phyloP scores from a whole-genome alignment of 2,888 invertebrate species.

The Drosophila antonietae region DNA sequence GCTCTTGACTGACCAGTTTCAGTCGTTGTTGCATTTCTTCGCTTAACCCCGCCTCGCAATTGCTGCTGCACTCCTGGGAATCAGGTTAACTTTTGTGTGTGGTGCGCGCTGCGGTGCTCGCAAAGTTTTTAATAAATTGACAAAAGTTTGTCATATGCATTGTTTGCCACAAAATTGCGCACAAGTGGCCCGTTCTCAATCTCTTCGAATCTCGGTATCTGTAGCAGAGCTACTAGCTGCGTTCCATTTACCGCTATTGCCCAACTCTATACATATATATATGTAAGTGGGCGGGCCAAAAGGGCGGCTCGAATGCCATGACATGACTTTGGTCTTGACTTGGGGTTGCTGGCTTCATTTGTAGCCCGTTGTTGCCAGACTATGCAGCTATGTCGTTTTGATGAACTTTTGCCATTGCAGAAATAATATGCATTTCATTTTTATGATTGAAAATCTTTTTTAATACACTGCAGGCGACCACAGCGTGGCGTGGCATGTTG shows the following conservation, averaged over 20 bases:
- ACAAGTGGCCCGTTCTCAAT: conserved; percentile 66
- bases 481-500: background rate
- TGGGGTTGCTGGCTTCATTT: conserved; percentile 42
- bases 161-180: conserved; percentile 63
- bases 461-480: conserved; percentile 34
- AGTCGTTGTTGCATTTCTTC: conserved; percentile 15
- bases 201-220: conserved; percentile 29
- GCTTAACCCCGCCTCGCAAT: conserved; percentile 1
- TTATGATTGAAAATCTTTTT: conserved; percentile 28
- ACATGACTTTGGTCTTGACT: conserved; percentile 9
- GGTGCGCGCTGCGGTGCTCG: conserved; percentile 16
- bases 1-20: conserved; percentile 61
- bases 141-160: conserved; percentile 81
- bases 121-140: conserved; percentile 79
- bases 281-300: conserved; percentile 18
- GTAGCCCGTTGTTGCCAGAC: conserved; percentile 40
- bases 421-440: conserved; percentile 31
- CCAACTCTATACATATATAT: background rate
- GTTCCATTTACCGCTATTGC: conserved; percentile 49
- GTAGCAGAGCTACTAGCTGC: conserved; percentile 15
- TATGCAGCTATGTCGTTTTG: conserved; percentile 59
- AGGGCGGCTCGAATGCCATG: conserved; percentile 31
- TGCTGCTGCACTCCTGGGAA: conserved; percentile 68
- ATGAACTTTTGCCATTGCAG: conserved; percentile 62
- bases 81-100: conserved; percentile 67